phyloP scores from a whole-genome alignment of 2,113 vertebrate genomes.

The Sinocyclocheilus anshuiensis region DNA sequence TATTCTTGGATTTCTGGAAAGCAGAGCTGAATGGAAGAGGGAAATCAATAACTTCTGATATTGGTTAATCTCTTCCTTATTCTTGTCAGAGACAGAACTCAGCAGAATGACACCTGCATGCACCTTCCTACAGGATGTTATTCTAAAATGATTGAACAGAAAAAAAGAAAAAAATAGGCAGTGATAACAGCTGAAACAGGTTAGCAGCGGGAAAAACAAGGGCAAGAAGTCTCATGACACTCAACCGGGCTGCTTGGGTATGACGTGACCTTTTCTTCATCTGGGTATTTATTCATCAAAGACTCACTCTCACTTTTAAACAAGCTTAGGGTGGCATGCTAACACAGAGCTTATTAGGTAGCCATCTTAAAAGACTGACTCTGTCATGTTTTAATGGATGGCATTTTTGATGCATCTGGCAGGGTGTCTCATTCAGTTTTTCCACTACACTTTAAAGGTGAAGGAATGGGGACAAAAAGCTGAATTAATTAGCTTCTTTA shows the following conservation, averaged over 20 bases:
- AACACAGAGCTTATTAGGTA: conserved; percentile 26
- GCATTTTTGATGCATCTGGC: conserved; percentile 39
- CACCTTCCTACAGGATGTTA: neutral
- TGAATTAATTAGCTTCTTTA: conserved; percentile 73
- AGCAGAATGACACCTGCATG: neutral
- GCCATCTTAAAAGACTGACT: conserved; percentile 40
- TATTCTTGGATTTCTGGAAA: neutral
- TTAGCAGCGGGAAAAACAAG: conserved; percentile 1
- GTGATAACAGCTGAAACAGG: neutral
- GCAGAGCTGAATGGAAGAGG: neutral
- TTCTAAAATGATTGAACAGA: neutral
- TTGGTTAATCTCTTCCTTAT: neutral
- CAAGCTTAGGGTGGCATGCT: neutral
- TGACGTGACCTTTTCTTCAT: conserved; percentile 28
- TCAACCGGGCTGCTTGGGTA: neutral
- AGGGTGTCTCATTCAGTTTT: conserved; percentile 13
- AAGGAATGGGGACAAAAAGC: conserved; percentile 59
- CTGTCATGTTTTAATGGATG: conserved; percentile 34
- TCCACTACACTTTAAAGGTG: conserved; percentile 38
- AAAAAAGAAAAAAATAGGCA: neutral
- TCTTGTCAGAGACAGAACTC: neutral
- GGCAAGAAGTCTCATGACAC: neutral
- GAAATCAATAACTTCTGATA: neutral
- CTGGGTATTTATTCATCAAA: conserved; percentile 22
- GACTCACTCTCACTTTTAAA: conserved; percentile 11